A percentile compares a stretch with the other conserved stretches of the same genome.
phyloP scores from a whole-genome alignment of 2,113 vertebrate genomes.

The Equus przewalskii region DNA sequence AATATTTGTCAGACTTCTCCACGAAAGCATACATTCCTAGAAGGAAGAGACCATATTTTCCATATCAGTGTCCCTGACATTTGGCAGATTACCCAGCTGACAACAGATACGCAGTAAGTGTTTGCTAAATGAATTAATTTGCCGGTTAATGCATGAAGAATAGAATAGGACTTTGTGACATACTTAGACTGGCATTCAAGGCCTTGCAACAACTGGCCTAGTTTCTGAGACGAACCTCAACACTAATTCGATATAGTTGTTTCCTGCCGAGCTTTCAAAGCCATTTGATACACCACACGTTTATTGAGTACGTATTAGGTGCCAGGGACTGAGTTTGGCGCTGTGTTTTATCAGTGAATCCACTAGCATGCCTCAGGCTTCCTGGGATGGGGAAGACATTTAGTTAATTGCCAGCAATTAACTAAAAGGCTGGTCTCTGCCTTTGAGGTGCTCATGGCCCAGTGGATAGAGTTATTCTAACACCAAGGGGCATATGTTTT shows the following conservation, averaged over 20 bases:
- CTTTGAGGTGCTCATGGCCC: neutral
- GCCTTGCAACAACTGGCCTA: neutral
- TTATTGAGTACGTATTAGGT: neutral
- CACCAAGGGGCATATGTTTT: neutral
- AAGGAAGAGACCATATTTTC: neutral
- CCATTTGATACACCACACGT: neutral
- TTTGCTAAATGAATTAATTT: neutral
- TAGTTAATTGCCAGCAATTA: neutral
- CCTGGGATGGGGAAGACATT: neutral
- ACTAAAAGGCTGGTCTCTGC: neutral
- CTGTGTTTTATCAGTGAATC: neutral
- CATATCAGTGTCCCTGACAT: neutral
- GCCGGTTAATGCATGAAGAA: neutral
- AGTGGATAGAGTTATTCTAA: neutral
- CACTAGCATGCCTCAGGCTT: neutral
- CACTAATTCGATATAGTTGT: neutral
- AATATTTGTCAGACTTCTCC: neutral
- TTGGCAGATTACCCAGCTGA: neutral
- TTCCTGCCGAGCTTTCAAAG: neutral
- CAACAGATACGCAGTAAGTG: neutral
- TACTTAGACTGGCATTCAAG: neutral
- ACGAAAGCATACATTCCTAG: neutral
- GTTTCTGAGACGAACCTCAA: neutral
- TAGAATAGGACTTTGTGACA: neutral
- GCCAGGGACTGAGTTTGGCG: neutral